Percentiles rank a stretch among this genome's conserved stretches.
Evolutionary conservation across 2,888 invertebrate species (phyloP).

Genomic region (Gasteruption jaculator): DNA sequence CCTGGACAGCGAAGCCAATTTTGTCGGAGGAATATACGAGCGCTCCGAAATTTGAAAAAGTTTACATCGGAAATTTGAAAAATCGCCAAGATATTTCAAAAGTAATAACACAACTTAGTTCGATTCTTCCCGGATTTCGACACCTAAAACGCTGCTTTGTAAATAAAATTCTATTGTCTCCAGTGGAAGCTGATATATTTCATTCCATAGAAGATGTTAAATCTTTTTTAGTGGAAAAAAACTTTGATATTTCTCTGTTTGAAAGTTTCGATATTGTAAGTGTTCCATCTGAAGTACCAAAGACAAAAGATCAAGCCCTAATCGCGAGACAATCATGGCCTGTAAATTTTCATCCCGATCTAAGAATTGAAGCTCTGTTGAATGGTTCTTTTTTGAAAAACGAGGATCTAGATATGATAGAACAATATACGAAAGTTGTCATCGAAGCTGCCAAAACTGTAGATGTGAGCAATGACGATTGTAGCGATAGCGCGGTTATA

Average conservation of each 20-base stretch:
- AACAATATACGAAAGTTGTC: conserved; percentile 58
- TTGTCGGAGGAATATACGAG: conserved; percentile 56
- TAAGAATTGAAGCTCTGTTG: conserved; percentile 65
- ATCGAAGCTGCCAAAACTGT: conserved; percentile 53
- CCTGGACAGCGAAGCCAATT: conserved; percentile 51
- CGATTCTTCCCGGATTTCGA: conserved; percentile 60
- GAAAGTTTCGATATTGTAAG: conserved; percentile 54
- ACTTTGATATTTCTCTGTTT: conserved; percentile 55
- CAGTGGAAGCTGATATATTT: neutral
- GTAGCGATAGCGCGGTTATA: conserved; percentile 59
- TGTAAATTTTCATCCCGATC: conserved; percentile 78
- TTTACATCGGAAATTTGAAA: conserved; percentile 60
- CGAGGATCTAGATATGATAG: conserved; percentile 52
- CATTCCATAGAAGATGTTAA: conserved; percentile 45
- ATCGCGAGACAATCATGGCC: conserved; percentile 68
- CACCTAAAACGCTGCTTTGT: conserved; percentile 72
- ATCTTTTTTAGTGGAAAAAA: conserved; percentile 48
- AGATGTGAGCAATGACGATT: conserved; percentile 34
- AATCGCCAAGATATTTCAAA: conserved; percentile 62
- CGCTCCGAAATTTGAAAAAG: conserved; percentile 55
- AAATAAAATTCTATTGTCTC: conserved; percentile 56
- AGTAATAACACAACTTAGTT: conserved; percentile 60
- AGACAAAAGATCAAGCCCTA: conserved; percentile 64
- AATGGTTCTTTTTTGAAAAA: conserved; percentile 61
- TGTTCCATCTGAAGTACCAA: conserved; percentile 63